A percentile compares a stretch with the other conserved stretches of the same genome.
Evolutionary conservation across 2,888 invertebrate genomes (phyloP).

Genomic region (Teleogryllus oceanicus): DNA sequence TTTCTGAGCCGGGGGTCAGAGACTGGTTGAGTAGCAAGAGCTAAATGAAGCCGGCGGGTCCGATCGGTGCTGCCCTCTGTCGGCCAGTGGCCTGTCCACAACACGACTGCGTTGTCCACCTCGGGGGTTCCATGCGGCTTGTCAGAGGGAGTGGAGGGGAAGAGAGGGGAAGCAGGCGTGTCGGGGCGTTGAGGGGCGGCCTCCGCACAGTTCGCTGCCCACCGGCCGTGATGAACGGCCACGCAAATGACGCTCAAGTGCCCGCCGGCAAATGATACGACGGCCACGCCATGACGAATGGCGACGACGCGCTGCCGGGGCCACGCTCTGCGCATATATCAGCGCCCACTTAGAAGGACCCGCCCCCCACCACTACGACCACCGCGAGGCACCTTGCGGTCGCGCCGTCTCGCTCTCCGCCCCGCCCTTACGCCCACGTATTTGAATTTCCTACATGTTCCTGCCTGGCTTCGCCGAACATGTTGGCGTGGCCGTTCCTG

Average conservation of each 20-base stretch:
- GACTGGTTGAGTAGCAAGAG: too few relatives aligned
- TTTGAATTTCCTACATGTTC: too few relatives aligned
- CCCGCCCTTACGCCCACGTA: neutral
- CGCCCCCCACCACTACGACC: neutral
- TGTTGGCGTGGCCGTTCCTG: too few relatives aligned
- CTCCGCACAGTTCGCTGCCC: neutral
- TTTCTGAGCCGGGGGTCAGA: too few relatives aligned
- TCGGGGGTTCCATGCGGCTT: too few relatives aligned
- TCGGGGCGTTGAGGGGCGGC: neutral
- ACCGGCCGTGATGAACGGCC: neutral
- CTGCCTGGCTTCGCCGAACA: too few relatives aligned
- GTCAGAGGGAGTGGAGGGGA: too few relatives aligned
- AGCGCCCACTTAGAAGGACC: neutral
- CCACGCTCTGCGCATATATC: neutral
- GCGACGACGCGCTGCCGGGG: neutral
- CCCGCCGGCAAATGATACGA: neutral
- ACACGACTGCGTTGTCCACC: too few relatives aligned
- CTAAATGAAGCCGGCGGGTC: too few relatives aligned
- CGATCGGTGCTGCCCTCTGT: too few relatives aligned
- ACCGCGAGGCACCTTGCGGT: neutral
- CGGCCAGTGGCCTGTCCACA: too few relatives aligned
- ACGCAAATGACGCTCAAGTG: constrained; percentile 3
- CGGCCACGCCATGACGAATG: constrained; percentile 5
- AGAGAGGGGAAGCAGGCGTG: too few relatives aligned
- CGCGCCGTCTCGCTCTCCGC: neutral